phyloP scores from a whole-genome alignment of 1,140 invertebrate species.

The Drosophila lowei region DNA sequence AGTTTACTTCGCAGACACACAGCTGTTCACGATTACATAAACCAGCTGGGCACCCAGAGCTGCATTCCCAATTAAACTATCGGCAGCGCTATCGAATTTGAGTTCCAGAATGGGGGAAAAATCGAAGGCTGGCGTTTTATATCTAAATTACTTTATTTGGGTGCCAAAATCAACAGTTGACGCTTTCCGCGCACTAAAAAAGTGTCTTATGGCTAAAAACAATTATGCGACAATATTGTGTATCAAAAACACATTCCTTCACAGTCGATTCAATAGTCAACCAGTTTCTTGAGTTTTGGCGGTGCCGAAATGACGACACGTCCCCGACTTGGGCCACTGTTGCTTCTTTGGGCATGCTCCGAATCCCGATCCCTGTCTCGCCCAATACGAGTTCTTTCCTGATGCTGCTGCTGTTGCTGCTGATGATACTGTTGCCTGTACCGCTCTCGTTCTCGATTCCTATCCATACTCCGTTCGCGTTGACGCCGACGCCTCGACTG shows the following conservation, averaged over 20 bases:
- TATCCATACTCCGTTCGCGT: slow-evolving; percentile 56
- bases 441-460: slow-evolving; percentile 55
- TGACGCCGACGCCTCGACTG: slow-evolving; percentile 58
- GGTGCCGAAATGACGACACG: slow-evolving; percentile 78
- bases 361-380: slow-evolving; percentile 35
- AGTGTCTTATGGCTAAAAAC: slow-evolving; percentile 51
- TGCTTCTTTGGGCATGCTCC: neutral
- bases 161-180: slow-evolving; percentile 51
- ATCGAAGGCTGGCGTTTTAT: neutral
- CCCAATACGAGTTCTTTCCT: slow-evolving; percentile 28
- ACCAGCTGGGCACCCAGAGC: slow-evolving; percentile 32
- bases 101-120: no score
- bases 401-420: slow-evolving; percentile 50
- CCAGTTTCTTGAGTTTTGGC: slow-evolving; percentile 80
- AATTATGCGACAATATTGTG: slow-evolving; percentile 45
- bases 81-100: no score
- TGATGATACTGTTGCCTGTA: slow-evolving; percentile 61
- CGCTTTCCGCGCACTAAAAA: slow-evolving; percentile 47
- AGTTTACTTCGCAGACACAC: slow-evolving; percentile 29
- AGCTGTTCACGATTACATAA: slow-evolving; percentile 75
- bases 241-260: slow-evolving; percentile 26
- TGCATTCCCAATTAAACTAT: neutral
- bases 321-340: slow-evolving; percentile 57
- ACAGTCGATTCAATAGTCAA: slow-evolving; percentile 69
- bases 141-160: slow-evolving; percentile 43